A percentile compares a stretch with the other conserved stretches of the same genome.
phyloP scores from a whole-genome alignment of 1,140 invertebrate species.

The Teleopsis dalmanni region DNA sequence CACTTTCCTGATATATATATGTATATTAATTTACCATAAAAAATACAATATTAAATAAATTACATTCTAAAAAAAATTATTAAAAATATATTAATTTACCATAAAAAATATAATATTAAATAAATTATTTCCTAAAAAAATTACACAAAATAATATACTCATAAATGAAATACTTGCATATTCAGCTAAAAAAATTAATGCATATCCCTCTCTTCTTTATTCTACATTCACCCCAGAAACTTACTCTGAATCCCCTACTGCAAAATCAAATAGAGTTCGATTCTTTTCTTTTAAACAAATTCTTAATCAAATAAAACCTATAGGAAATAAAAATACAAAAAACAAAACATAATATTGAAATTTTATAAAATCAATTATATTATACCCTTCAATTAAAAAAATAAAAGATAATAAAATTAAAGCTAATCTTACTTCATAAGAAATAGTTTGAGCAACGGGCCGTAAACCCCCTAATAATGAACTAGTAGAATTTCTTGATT shows the following conservation, averaged over 20 bases:
- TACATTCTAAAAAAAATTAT: slow-evolving; percentile 29
- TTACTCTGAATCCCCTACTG: slow-evolving; percentile 65
- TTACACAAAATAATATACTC: slow-evolving; percentile 48
- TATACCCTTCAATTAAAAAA: background rate
- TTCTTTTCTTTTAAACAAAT: slow-evolving; percentile 61
- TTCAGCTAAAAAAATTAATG: slow-evolving; percentile 64
- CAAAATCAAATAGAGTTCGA: slow-evolving; percentile 71
- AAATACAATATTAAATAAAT: slow-evolving; percentile 20
- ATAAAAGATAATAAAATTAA: background rate
- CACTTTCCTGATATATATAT: slow-evolving; percentile 41
- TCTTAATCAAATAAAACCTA: slow-evolving; percentile 50
- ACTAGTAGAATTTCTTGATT: background rate
- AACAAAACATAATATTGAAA: slow-evolving; percentile 45
- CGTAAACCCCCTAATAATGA: background rate
- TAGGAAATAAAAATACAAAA: slow-evolving; percentile 45
- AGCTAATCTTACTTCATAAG: background rate
- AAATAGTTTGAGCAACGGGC: background rate
- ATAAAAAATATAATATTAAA: slow-evolving; percentile 47
- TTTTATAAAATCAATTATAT: slow-evolving; percentile 11
- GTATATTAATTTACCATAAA: slow-evolving; percentile 41
- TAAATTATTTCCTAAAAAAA: slow-evolving; percentile 52
- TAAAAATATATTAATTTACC: no score
- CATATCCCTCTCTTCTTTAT: slow-evolving; percentile 58
- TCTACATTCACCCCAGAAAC: slow-evolving; percentile 71
- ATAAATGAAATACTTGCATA: slow-evolving; percentile 64